These are phyloP conservation scores for Lampris megalopsis DNA, from an alignment of 2,113 vertebrate species.

Conservation along the genomic window DNA sequence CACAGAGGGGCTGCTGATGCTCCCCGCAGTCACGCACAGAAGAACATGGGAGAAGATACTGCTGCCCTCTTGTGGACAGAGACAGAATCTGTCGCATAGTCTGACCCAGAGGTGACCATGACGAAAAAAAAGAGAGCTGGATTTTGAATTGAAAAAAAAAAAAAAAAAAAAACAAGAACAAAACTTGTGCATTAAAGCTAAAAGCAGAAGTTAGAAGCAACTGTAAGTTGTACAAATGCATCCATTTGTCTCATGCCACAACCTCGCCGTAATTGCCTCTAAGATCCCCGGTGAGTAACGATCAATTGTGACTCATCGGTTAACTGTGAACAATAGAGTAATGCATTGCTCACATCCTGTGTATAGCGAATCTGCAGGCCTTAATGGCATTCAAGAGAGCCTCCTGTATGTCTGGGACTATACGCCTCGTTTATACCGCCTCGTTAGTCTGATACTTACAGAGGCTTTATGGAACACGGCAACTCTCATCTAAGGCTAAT, in stretches of 20 bases:
- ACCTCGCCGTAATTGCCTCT: background rate
- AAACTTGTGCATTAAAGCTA: too few species aligned
- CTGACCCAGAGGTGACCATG: background rate
- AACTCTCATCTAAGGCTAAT: background rate
- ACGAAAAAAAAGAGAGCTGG: background rate
- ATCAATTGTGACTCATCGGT: background rate
- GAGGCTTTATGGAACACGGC: background rate
- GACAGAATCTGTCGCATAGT: background rate
- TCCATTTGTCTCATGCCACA: background rate
- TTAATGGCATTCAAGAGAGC: too few species aligned
- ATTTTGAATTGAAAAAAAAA: background rate
- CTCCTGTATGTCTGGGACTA: too few species aligned
- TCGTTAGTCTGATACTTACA: background rate
- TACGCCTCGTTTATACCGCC: too few species aligned
- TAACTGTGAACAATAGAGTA: background rate
- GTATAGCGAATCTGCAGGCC: background rate
- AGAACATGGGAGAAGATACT: conserved; percentile 21
- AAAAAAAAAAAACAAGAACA: background rate
- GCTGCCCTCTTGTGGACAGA: conserved; percentile 68
- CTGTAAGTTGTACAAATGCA: background rate
- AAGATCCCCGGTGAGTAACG: background rate
- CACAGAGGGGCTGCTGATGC: conserved; percentile 43
- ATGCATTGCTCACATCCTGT: background rate
- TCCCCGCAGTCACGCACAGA: conserved; percentile 40
- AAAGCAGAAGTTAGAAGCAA: too few species aligned